Evolutionary conservation across 2,113 vertebrate genomes (phyloP), one percentile per base, ranked within the genome.

Genomic region (Cnemophilus loriae): DNA sequence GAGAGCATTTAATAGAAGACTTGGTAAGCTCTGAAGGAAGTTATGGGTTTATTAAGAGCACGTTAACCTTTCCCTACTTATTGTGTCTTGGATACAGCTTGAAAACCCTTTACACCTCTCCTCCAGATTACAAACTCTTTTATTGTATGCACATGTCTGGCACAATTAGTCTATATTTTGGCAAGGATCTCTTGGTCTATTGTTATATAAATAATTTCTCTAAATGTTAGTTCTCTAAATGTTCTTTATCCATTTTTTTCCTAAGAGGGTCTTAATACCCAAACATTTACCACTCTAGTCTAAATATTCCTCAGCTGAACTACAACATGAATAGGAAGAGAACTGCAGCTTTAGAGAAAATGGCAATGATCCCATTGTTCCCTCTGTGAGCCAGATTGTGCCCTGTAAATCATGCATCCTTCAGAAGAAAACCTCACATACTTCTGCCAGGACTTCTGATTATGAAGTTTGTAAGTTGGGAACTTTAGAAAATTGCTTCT

Each of bases 231-330:
- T 82, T 75, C 61, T 89, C 53, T 68, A 61, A 89, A 75, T 89
- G 61, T 68, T 82, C 60, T 82, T 64, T 35, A 75, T 59, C 16
- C 26, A 2, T 53, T 84, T 73, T 77, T 86, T 73, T 70, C 15
- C 39, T 64, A 61, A 78, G 42, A 71, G 41, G 8, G 32, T 68
- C 41, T 82, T 78, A 75, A 91, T 89, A 94, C 41, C 49, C 81
- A 96, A 95, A 96, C 65, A 95, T 91, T 91, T 93, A 87, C 61
- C 32, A 49, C 56, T 75, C 4, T 75, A 95, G 74, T 95, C 89
- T 96, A 96, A 96, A 95, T 96, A 95, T 73, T 71, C 77, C 69
- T 94, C 69, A 89, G 53, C 20, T 68, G 65, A 87, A 91, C 57
- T 82, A 52, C 74, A 91, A 33, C 50, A 89, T 23, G 42, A 89